Evolutionary conservation across 2,888 invertebrate species (phyloP).

Genomic region (Escarpia spicata): DNA sequence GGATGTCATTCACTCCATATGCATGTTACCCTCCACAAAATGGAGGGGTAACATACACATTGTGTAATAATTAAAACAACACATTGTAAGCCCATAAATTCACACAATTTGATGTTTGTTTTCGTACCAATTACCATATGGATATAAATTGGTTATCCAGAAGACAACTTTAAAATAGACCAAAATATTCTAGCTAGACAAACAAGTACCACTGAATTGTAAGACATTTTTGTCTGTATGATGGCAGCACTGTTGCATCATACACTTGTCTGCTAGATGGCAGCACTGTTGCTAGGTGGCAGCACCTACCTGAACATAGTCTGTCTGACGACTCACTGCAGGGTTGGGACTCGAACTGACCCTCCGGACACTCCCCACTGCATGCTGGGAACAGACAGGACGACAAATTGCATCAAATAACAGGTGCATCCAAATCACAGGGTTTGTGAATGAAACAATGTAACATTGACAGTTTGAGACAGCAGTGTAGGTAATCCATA

Average conservation of each 20-base stretch:
- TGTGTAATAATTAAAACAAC: too few species aligned
- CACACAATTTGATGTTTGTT: too few species aligned
- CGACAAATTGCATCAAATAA: neutral
- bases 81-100: too few species aligned
- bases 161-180: too few species aligned
- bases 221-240: neutral
- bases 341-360: conserved; percentile 52
- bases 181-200: neutral
- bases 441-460: too few species aligned
- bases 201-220: neutral
- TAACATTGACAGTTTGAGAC: too few species aligned
- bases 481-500: neutral
- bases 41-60: too few species aligned
- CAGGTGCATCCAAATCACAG: neutral
- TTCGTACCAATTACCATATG: too few species aligned
- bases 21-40: too few species aligned
- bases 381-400: conserved; percentile 48
- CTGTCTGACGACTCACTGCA: conserved; percentile 53
- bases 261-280: neutral
- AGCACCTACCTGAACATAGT: conserved; percentile 52
- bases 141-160: too few species aligned
- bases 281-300: neutral
- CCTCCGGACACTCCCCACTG: conserved; percentile 51
- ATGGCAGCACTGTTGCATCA: neutral
- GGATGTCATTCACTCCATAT: too few species aligned